Percentiles rank a stretch among this genome's conserved stretches.
Evolutionary conservation across 2,113 vertebrate species (phyloP).

Genomic region (Eptesicus fuscus): DNA sequence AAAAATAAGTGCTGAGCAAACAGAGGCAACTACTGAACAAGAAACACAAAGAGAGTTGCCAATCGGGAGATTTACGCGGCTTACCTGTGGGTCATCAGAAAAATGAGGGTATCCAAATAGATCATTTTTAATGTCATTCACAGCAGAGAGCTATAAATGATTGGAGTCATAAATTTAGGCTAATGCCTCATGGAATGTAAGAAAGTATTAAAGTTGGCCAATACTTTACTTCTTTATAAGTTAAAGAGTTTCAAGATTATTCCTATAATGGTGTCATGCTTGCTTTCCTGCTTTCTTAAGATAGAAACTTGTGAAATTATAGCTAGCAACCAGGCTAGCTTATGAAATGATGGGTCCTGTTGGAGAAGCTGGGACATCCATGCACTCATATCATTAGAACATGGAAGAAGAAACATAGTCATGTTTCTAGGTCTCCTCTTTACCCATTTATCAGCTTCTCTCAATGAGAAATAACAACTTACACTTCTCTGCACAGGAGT

Average conservation of each 20-base stretch:
- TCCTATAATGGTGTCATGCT: not conserved
- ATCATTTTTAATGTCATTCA: not conserved
- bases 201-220: not conserved
- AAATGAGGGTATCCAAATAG: not conserved
- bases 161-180: not conserved
- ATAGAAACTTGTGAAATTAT: not conserved
- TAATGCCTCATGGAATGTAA: not conserved
- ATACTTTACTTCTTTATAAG: not conserved
- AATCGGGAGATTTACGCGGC: not conserved
- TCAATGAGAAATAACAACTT: not conserved
- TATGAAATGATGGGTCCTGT: not conserved
- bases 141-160: not conserved
- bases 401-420: not conserved
- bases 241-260: not conserved
- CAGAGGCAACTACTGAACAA: slow-evolving; percentile 44
- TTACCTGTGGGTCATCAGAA: slow-evolving; percentile 43
- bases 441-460: not conserved
- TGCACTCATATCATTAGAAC: not conserved
- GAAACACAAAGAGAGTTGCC: slow-evolving; percentile 37
- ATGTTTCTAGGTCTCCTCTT: not conserved
- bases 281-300: not conserved
- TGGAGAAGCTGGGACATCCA: not conserved
- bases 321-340: not conserved
- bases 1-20: slow-evolving; percentile 73
- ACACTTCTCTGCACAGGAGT: not conserved